Conservation (phyloP, 2,113 vertebrate genomes). For the Petaurus breviceps region DNA sequence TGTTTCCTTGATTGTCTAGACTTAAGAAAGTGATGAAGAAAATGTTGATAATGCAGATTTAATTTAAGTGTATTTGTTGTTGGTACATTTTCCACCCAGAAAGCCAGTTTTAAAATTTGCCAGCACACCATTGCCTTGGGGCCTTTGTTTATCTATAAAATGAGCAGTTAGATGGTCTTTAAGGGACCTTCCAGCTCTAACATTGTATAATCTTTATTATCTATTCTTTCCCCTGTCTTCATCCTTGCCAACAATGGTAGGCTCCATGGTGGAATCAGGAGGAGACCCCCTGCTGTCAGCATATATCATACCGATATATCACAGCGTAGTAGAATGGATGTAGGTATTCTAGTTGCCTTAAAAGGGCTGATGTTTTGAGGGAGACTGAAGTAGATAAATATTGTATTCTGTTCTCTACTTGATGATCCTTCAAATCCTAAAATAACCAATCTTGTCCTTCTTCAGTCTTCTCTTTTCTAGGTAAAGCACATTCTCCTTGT, state of each 20-base stretch:
- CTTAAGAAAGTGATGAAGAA: not conserved
- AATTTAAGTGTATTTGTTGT: not conserved
- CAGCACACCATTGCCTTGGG: not conserved
- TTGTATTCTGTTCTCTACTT: not conserved
- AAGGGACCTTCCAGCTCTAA: not conserved
- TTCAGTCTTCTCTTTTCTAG: not conserved
- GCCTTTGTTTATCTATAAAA: not conserved
- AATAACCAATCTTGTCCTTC: not conserved
- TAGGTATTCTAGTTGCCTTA: not conserved
- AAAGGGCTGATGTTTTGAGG: not conserved
- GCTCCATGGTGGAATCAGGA: not conserved
- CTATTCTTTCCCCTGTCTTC: not conserved
- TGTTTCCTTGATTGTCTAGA: not conserved
- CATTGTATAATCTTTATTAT: not conserved
- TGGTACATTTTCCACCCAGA: not conserved
- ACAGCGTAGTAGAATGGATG: not conserved
- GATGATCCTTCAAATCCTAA: not conserved
- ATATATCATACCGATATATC: not conserved
- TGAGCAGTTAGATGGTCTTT: not conserved
- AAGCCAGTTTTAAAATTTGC: not conserved
- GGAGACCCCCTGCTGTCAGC: not conserved
- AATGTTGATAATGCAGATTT: not conserved
- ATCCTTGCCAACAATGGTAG: not conserved
- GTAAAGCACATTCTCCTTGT: not conserved
- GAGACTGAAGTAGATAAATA: not conserved